Base-by-base conservation (phyloP, 2,797 vertebrate genomes). In the Falco novaeseelandiae region DNA sequence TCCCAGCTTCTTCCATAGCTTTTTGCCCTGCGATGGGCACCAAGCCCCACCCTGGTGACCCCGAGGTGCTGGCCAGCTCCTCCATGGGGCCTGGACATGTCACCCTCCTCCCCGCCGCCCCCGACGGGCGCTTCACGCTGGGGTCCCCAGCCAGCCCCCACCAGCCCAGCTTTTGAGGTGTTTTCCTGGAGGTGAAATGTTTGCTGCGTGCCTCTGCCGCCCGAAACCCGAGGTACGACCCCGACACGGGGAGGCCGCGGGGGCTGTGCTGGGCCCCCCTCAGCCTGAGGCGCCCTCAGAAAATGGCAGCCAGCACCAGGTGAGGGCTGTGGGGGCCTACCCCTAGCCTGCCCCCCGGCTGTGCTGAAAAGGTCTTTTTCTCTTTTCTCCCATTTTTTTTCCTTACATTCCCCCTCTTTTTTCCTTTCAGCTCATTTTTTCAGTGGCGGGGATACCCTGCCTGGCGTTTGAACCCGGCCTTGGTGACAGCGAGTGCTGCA, bases 321-420 rank as follows among this genome's bases (percentile, higher is more conserved):
- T 0, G 9, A 59, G 54, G 6, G 3, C 25, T 27, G 51, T 4
- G 30, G 48, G 54, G 57, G 69, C 23, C 19, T 48, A 34, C 38
- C 7, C 38, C 36, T 27, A 3, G 6, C 49, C 32, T 52, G 32
- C 42, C 40, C 7, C 14, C 13, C 8, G 15, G 69, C 57, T 4
- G 0, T 29, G 8, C 38, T 5, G 9, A 54, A 13, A 48, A 46
- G 16, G 7, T 18, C 8, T 15, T 72, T 25, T 71, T 57, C 25
- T 85, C 19, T 51, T 65, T 51, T 77, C 14, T 29, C 12, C 4
- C 7, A 1, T 48, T 36, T 26, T 72, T 57, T 34, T 11, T 4
- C n/a, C 8, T n/a, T 14, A 4, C 12, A 10, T 10, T 2, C 1
- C 2, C 0, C 18, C 6, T 9, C 2, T 6, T 22, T 12, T 59